Evolutionary conservation across 2,113 vertebrate species (phyloP), one percentile per base, ranked within the genome.

Genomic region (Prietella phreatophila): DNA sequence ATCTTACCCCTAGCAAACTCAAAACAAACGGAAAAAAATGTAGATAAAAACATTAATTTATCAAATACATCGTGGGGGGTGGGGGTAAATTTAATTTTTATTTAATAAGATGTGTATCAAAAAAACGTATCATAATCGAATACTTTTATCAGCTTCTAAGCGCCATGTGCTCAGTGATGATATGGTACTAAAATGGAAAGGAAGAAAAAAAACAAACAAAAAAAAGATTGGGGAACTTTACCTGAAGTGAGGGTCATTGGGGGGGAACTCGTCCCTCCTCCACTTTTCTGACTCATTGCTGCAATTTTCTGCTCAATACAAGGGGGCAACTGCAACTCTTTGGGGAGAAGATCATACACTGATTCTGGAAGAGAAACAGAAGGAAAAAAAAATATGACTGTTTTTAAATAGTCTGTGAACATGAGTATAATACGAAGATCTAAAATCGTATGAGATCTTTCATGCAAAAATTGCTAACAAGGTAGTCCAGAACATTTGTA

Each of bases 231-330:
- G 85, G 91, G 94, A 93, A 91, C 94, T 96, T 96, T 98, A 99
- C 98, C 98, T 96, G 97, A 96, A 96, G 97, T 96, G 89, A 97
- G 93, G 90, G 96, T 95, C 93, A 96, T 96, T 90, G 97, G 96
- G 91, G 97, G 96, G 94, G 97, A 96, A 83, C 96, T 96, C 61
- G 97, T 96, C 96, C 98, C 97, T 88, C 97, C 98, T 86, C 97
- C 98, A 0, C 98, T 99, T 91, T 96, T 99, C 96, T 99, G 98
- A 96, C 97, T 99, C 98, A 99, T 99, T 94, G 95, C 95, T 94
- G 96, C 95, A 93, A 94, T 94, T 90, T 94, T 95, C 93, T 95
- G 96, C 92, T 97, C 96, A 93, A 93, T 94, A 92, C 95, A 95
- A 93, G 96, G 95, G 91, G 97, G 96, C 93, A 98, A 96, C 95